Conservation (phyloP, 1,140 invertebrate genomes). For the Conus betulinus region DNA sequence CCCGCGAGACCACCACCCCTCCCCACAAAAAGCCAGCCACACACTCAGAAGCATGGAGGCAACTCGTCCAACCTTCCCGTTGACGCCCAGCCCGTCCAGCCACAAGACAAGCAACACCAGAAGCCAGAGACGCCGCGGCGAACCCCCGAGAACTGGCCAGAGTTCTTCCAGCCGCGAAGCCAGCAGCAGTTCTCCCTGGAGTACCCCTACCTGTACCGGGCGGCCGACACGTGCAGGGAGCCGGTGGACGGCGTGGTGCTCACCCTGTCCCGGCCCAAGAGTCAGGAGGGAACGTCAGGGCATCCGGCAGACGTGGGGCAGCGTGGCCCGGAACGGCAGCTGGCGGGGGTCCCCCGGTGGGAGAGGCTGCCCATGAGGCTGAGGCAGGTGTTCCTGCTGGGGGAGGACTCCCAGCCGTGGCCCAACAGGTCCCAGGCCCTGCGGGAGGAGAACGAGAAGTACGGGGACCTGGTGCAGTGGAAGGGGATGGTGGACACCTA, state of each 20-base stretch:
- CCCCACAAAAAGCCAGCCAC: no score
- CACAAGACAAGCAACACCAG: no score
- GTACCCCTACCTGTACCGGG: not conserved
- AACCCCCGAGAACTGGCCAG: not conserved
- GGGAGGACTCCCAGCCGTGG: not conserved
- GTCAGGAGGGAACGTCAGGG: no score
- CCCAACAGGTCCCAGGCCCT: not conserved
- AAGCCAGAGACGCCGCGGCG: no score
- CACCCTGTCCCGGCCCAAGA: not conserved
- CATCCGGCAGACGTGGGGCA: no score
- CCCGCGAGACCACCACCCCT: no score
- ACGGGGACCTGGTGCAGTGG: conserved; percentile 18
- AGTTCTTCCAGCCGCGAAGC: conserved; percentile 12
- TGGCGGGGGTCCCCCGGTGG: not conserved
- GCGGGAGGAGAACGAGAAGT: not conserved
- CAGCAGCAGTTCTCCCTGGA: not conserved
- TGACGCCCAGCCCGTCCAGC: no score
- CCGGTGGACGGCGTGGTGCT: not conserved
- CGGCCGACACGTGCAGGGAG: not conserved
- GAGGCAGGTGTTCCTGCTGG: not conserved
- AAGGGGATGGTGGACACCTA: not conserved
- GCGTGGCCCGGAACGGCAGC: not conserved
- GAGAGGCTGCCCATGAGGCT: not conserved
- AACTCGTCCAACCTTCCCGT: no score
- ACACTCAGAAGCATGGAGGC: no score